Base-by-base conservation (phyloP, 1,140 invertebrate genomes). In the Drosophila navojoa region DNA sequence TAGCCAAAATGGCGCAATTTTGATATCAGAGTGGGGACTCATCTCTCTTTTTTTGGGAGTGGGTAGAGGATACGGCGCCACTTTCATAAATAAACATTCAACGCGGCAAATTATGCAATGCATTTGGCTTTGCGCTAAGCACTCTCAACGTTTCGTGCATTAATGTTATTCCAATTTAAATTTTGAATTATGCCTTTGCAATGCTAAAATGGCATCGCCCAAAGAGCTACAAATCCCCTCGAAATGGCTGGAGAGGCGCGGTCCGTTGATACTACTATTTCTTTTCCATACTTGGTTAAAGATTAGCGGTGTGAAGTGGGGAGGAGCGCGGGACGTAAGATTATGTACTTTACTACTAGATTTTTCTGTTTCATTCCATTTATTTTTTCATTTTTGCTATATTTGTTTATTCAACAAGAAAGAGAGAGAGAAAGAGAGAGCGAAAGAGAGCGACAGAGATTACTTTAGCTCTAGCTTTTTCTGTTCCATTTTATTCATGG, bases 41-140 rank as follows among this genome's bases (percentile, higher is more conserved):
- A 72, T 67, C 61, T 66, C 58, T 45, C 57, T 64, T 35, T 32
- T 32, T 32, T 32, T 32, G 27, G 32, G 32, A 9, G 32, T 0
- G 32, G 7, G 7, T 5, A 32, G 32, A 35, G 67, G 60, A 58
- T 47, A 42, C n/a, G 49, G 76, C 75, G 81, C 75, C 77, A 76
- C 80, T 81, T 85, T 81, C 81, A 86, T 86, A 86, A 86, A 86
- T 86, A 86, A 81, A 87, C 78, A 86, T 86, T 53, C 22, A 54
- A 63, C 44, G 77, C 40, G 54, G 19, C 27, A 81, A 81, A 86
- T 86, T 87, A 87, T 86, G 84, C 82, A 73, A 49, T 68, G 44
- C 55, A 54, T 64, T 76, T 78, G 64, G 78, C 79, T 86, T 66
- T 79, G 71, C 81, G 70, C 81, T 77, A 71, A 84, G 77, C 81